Base-by-base conservation (phyloP, 1,140 invertebrate species). In the Psix sp. region DNA sequence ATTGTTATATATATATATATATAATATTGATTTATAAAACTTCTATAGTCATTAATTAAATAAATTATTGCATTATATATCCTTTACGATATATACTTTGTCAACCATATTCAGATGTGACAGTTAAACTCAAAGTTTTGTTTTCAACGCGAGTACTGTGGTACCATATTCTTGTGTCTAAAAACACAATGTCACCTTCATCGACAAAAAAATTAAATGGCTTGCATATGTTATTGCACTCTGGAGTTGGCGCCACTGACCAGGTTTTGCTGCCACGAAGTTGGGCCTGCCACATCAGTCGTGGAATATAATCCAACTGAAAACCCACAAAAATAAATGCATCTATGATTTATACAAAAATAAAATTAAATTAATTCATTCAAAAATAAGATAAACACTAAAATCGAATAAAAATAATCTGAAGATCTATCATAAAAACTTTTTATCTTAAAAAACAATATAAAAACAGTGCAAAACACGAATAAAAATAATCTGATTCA, bases 221-320 rank as follows among this genome's bases (percentile, higher is more conserved):
- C 33, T 90, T 79, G 80, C 96, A 98, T 49, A 92, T 82, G 81
- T 90, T 80, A 79, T 95, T 93, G 88, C 96, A 98, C 87, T 98
- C 96, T 0, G 94, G 94, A 1, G 94, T 93, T 0, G 96, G 96
- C 9, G 93, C 90, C 9, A 98, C 86, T 5, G 88, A 90, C 96
- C 96, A 98, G 1, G 89, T 92, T 86, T 98, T 98, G 71, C 89
- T 91, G 0, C 96, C 96, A 76, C 90, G 90, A 20, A 98, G 90
- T 87, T 98, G 96, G 0, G 95, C 96, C 87, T 98, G 96, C 96
- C 96, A 98, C 89, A 96, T 96, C 3, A 97, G 89, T 43, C 95
- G 89, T 48, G 93, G 91, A 52, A 98, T 97, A 79, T 96, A 95
- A 87, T 98, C 96, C 77, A 98, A 86, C 95, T 97, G 81, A 57